These are phyloP conservation scores for Myopa tessellatipennis DNA, from an alignment of 2,888 invertebrate species.

Conservation along the genomic window DNA sequence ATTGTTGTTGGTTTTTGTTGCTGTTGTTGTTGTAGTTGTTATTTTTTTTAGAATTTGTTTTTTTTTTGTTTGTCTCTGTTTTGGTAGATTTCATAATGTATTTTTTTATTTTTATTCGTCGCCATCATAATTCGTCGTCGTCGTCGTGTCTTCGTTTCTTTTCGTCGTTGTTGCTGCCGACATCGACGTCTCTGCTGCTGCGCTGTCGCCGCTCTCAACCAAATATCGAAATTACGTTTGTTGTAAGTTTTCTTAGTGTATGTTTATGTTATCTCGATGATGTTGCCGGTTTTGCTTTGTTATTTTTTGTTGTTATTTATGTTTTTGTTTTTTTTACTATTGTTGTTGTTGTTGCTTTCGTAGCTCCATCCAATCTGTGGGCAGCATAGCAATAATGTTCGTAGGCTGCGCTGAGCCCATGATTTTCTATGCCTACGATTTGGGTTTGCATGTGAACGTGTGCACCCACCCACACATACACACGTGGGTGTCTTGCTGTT, in stretches of 20 bases:
- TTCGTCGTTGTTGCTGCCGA: not conserved
- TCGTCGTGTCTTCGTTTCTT: too few relatives aligned
- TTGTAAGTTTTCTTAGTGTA: too few relatives aligned
- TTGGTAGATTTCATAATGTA: not conserved
- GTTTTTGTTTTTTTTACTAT: not conserved
- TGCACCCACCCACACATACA: not conserved
- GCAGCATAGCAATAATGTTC: conserved; percentile 9
- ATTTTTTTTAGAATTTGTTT: not conserved
- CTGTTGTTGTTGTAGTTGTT: not conserved
- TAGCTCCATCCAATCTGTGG: conserved; percentile 15
- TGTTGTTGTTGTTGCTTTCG: conserved; percentile 20
- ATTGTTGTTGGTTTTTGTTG: not conserved
- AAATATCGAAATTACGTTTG: too few relatives aligned
- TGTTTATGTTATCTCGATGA: too few relatives aligned
- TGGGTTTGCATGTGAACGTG: not conserved
- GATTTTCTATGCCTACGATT: conserved; percentile 16
- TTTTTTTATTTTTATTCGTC: conserved; percentile 3
- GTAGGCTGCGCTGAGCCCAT: conserved; percentile 32
- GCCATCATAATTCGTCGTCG: not conserved
- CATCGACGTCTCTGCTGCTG: not conserved
- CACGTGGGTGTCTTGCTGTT: conserved; percentile 6
- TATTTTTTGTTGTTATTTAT: not conserved
- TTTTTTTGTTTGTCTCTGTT: not conserved
- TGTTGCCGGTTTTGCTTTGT: too few relatives aligned
- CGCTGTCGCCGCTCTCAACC: not conserved